phyloP scores from a whole-genome alignment of 2,888 invertebrate genomes.

The Spodoptera littoralis region DNA sequence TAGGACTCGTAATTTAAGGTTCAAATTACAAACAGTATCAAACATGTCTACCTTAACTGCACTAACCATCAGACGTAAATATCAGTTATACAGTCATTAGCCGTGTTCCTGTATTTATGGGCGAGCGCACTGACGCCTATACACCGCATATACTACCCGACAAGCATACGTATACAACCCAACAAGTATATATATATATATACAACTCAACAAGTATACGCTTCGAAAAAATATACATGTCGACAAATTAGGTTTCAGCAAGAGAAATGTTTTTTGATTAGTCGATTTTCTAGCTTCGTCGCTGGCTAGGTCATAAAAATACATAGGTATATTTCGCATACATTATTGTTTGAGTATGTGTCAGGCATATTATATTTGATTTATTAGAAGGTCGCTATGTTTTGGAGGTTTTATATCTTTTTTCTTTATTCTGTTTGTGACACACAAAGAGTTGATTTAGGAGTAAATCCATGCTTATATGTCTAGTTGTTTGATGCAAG shows the following conservation, averaged over 20 bases:
- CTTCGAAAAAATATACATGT: too few species aligned
- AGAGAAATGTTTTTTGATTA: slow-evolving; percentile 56
- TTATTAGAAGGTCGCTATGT: too few species aligned
- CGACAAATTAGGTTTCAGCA: slow-evolving; percentile 38
- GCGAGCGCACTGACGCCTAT: slow-evolving; percentile 23
- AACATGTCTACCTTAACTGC: slow-evolving; percentile 42
- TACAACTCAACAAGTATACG: too few species aligned
- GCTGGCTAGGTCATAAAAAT: slow-evolving; percentile 2
- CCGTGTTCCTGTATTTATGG: slow-evolving; percentile 51
- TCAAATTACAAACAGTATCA: slow-evolving; percentile 6
- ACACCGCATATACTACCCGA: slow-evolving; percentile 9
- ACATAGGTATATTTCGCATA: slow-evolving; percentile 6
- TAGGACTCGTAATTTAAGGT: too few species aligned
- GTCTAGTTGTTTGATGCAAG: too few species aligned
- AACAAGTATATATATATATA: too few species aligned
- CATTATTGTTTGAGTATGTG: slow-evolving; percentile 5
- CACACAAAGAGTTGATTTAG: too few species aligned
- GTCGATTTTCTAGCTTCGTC: slow-evolving; percentile 44
- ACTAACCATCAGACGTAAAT: slow-evolving; percentile 52
- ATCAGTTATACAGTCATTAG: slow-evolving; percentile 63
- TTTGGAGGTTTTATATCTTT: too few species aligned
- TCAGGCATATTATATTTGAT: neutral
- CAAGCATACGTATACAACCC: slow-evolving; percentile 12
- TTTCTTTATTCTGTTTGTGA: too few species aligned
- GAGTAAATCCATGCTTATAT: too few species aligned